A percentile compares a stretch with the other conserved stretches of the same genome.
Evolutionary conservation across 2,113 vertebrate species (phyloP).

Genomic region (Dicerorhinus sumatrensis): DNA sequence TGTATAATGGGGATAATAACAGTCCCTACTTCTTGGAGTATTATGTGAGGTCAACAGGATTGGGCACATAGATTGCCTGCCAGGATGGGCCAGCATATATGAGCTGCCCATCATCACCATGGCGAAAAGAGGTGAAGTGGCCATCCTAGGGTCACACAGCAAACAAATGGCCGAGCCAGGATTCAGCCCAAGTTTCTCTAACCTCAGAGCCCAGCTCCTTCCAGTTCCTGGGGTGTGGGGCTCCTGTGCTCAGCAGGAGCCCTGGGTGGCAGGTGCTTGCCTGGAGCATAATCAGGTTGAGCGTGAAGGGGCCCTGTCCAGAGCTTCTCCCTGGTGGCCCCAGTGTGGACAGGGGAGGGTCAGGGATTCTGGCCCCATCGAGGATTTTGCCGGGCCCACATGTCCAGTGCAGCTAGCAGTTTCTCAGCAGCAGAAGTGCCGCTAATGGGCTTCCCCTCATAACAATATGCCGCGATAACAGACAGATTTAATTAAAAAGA

Average conservation of each 20-base stretch:
- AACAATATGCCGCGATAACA: conserved; percentile 54
- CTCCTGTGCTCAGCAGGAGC: neutral
- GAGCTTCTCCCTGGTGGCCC: neutral
- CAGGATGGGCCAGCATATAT: accelerated
- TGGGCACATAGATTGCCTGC: neutral
- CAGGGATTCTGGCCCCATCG: neutral
- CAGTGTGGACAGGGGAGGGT: neutral
- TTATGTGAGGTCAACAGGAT: neutral
- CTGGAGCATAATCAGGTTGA: neutral
- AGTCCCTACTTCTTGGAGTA: neutral
- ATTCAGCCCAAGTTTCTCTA: neutral
- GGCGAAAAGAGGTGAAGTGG: neutral
- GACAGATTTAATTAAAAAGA: conserved; percentile 82
- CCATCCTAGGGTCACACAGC: neutral
- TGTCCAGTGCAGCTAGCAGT: neutral
- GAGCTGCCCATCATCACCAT: neutral
- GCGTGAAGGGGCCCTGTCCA: neutral
- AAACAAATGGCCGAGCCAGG: neutral
- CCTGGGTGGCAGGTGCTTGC: neutral
- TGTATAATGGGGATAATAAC: neutral
- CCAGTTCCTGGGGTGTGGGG: neutral
- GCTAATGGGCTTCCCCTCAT: conserved; percentile 59
- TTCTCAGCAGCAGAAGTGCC: conserved; percentile 4
- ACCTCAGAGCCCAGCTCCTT: neutral
- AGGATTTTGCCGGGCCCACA: neutral